A percentile compares a stretch with the other conserved stretches of the same genome.
These are phyloP conservation scores for Avahi laniger DNA, from an alignment of 2,797 vertebrate species.

Conservation along the genomic window DNA sequence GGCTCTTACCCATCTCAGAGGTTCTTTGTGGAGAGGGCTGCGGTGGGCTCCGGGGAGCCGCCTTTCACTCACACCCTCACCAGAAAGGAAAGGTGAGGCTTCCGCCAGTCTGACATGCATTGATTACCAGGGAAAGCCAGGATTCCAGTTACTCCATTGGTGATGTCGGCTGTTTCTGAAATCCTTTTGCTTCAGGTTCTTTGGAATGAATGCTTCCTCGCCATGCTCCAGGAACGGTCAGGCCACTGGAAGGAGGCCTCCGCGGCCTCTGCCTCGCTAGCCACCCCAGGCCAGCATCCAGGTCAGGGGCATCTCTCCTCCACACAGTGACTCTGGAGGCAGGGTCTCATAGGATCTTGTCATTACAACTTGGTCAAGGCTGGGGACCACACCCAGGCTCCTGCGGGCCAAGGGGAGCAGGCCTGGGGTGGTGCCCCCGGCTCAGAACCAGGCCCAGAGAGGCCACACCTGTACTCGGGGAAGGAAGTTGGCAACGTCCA, in stretches of 20 bases:
- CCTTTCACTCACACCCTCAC: neutral
- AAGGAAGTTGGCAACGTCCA: neutral
- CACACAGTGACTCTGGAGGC: neutral
- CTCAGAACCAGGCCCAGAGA: neutral
- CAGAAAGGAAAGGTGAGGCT: neutral
- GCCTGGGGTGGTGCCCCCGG: neutral
- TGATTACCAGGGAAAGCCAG: neutral
- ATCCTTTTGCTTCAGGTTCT: neutral
- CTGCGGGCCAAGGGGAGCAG: neutral
- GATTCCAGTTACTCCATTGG: neutral
- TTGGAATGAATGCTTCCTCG: neutral
- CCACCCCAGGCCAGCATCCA: neutral
- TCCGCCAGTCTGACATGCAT: neutral
- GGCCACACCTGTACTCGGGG: neutral
- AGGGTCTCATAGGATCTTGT: neutral
- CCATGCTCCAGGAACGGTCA: neutral
- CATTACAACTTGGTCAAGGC: neutral
- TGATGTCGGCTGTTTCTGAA: neutral
- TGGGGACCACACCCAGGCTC: neutral
- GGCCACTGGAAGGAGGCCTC: neutral
- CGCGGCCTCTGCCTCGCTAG: neutral
- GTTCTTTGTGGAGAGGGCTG: neutral
- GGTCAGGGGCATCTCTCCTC: neutral
- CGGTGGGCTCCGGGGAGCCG: no score
- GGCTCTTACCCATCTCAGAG: rapidly evolving